Percentiles rank a stretch among this genome's conserved stretches.
phyloP scores from a whole-genome alignment of 2,888 invertebrate genomes.

The Ypsolopha scabrella region DNA sequence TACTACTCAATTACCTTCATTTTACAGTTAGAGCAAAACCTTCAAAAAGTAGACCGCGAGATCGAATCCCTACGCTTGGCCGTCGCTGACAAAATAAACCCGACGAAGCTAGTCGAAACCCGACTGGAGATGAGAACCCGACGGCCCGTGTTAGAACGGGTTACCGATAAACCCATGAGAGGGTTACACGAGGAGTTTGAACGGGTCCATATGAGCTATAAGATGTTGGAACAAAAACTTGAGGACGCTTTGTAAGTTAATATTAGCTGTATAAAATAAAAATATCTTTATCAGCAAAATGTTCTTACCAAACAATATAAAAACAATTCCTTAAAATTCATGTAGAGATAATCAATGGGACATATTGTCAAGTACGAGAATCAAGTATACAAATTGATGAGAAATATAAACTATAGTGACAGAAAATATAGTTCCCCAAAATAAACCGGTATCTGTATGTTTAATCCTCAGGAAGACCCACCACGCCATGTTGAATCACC shows the following conservation, averaged over 20 bases:
- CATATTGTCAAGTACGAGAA: too few species aligned
- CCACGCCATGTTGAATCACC: slow-evolving; percentile 64
- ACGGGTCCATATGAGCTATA: slow-evolving; percentile 75
- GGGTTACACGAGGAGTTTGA: slow-evolving; percentile 80
- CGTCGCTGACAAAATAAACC: slow-evolving; percentile 80
- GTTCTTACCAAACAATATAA: too few species aligned
- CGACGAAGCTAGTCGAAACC: slow-evolving; percentile 87
- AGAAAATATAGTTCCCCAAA: too few species aligned
- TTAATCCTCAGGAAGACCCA: slow-evolving; percentile 68
- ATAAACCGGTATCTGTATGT: neutral
- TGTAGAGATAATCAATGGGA: too few species aligned
- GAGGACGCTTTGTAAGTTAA: slow-evolving; percentile 76
- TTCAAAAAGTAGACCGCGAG: slow-evolving; percentile 83
- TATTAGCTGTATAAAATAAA: too few species aligned
- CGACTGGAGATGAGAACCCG: slow-evolving; percentile 85
- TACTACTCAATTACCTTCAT: too few species aligned
- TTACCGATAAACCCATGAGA: slow-evolving; percentile 78
- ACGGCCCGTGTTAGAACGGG: slow-evolving; percentile 80
- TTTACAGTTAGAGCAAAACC: slow-evolving; percentile 77
- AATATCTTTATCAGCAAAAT: too few species aligned
- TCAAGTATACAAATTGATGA: too few species aligned
- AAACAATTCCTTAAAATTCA: too few species aligned
- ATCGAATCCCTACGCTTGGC: slow-evolving; percentile 81
- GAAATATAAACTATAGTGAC: too few species aligned
- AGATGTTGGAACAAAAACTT: slow-evolving; percentile 74